phyloP scores from a whole-genome alignment of 1,140 invertebrate genomes.

The Latrodectus geometricus region DNA sequence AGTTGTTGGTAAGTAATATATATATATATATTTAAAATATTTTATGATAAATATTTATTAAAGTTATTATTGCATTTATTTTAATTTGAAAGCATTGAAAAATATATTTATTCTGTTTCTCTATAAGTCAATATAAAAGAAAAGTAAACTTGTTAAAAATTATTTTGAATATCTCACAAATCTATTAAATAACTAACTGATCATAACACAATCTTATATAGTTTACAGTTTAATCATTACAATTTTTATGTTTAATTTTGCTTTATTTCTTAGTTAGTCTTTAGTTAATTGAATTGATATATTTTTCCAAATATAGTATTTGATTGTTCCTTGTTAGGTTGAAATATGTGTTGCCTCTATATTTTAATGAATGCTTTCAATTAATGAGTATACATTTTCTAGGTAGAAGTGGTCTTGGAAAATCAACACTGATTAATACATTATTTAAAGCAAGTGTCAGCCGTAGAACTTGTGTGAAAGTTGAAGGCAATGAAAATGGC shows the following conservation, averaged over 20 bases:
- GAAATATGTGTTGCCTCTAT: no score
- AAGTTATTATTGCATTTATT: background rate
- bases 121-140: background rate
- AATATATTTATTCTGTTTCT: conserved; percentile 2
- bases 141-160: no score
- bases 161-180: no score
- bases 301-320: no score
- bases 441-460: conserved; percentile 69
- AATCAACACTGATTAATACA: conserved; percentile 71
- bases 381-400: conserved; percentile 31
- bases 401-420: conserved; percentile 72
- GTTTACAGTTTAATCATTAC: no score
- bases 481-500: conserved; percentile 50
- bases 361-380: no score
- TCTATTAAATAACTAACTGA: no score
- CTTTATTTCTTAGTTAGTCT: no score
- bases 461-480: conserved; percentile 59
- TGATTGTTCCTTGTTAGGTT: no score
- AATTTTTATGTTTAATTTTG: no score
- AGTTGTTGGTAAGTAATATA: conserved; percentile 70
- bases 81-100: background rate
- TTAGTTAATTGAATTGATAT: no score
- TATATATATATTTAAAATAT: background rate
- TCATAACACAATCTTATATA: no score
- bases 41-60: background rate